Conservation (phyloP, 2,797 vertebrate species). For the Cichlasoma orientale region DNA sequence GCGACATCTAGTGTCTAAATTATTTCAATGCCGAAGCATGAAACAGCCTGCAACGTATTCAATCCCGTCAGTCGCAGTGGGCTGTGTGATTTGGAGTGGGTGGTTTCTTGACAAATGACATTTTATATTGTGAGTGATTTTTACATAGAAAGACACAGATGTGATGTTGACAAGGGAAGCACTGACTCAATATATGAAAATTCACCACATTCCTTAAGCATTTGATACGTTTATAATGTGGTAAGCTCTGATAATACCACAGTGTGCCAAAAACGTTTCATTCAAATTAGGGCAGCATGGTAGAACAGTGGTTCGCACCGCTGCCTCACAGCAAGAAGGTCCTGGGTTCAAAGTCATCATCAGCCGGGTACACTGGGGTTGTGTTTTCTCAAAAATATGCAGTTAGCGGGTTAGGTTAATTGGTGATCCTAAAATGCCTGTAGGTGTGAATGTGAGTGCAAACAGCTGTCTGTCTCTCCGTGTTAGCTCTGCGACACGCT, state of each 20-base stretch:
- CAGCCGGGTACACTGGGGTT: no score
- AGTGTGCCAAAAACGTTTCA: no score
- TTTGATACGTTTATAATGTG: background rate
- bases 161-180: background rate
- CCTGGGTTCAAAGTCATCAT: no score
- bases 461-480: no score
- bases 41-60: background rate
- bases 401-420: no score
- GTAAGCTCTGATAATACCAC: background rate
- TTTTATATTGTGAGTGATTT: background rate
- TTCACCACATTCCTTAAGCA: background rate
- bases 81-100: background rate
- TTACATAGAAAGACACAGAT: background rate
- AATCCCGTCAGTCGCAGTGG: background rate
- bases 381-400: no score
- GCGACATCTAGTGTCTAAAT: constrained; percentile 45
- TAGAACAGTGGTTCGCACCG: no score
- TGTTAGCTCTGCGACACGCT: no score
- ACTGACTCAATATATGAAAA: background rate
- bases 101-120: background rate
- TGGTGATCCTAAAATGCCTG: no score
- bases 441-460: no score
- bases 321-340: no score
- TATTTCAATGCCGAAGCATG: background rate
- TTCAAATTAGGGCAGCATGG: no score